Evolutionary conservation across 2,113 vertebrate genomes (phyloP).

Genomic region (Apteryx owenii): DNA sequence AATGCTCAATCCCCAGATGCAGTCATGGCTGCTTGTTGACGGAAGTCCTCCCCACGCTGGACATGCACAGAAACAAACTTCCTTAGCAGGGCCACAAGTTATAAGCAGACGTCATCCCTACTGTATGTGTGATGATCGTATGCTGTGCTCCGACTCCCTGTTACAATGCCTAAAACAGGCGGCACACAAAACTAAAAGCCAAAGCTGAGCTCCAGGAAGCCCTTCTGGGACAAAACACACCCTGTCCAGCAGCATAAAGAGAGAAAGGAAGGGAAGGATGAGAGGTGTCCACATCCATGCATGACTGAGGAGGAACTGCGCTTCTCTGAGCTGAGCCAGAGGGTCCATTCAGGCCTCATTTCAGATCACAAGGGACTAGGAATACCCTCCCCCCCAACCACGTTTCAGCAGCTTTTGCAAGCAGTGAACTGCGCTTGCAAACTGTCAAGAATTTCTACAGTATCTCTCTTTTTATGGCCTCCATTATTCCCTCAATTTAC

Average conservation of each 20-base stretch:
- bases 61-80: not conserved
- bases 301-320: accelerated
- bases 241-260: not conserved
- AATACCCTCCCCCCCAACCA: not conserved
- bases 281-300: not conserved
- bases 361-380: not conserved
- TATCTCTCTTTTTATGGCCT: not conserved
- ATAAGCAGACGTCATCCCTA: not conserved
- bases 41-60: not conserved
- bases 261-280: not conserved
- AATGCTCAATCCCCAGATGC: accelerated
- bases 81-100: not conserved
- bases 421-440: not conserved
- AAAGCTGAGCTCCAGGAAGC: not conserved
- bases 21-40: accelerated
- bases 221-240: not conserved
- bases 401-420: not conserved
- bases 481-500: not conserved
- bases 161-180: not conserved
- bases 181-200: not conserved
- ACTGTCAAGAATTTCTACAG: not conserved
- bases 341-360: not conserved
- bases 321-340: not conserved
- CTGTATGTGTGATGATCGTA: accelerated
- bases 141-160: accelerated